phyloP scores from a whole-genome alignment of 2,888 invertebrate genomes.

The Macrosoma leucophasiata region DNA sequence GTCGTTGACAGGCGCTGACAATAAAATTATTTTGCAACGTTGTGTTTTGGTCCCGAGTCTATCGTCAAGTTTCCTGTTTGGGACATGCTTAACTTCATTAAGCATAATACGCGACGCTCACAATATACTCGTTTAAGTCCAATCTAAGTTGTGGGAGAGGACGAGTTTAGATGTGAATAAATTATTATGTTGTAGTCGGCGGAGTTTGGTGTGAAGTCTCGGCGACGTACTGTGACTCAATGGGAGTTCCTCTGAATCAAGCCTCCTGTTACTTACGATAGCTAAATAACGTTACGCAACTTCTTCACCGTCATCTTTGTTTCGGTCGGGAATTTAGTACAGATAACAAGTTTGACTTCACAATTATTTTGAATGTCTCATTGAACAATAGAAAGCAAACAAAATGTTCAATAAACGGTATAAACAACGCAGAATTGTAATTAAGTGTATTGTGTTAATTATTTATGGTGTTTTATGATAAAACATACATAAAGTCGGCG shows the following conservation, averaged over 20 bases:
- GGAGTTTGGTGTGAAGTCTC: slow-evolving; percentile 40
- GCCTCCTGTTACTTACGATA: too few species aligned
- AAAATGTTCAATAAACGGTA: too few species aligned
- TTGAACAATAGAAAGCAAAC: too few species aligned
- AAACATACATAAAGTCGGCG: too few species aligned
- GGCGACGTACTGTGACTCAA: slow-evolving; percentile 24
- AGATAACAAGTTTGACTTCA: too few species aligned
- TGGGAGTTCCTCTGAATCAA: slow-evolving; percentile 29
- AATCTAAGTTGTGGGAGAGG: slow-evolving; percentile 68
- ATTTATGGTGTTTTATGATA: too few species aligned
- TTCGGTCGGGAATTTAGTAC: too few species aligned
- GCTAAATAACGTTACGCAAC: too few species aligned
- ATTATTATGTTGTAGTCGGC: slow-evolving; percentile 65
- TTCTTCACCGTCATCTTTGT: too few species aligned
- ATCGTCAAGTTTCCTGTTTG: slow-evolving; percentile 49
- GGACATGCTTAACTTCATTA: slow-evolving; percentile 72
- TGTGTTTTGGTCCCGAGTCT: slow-evolving; percentile 44
- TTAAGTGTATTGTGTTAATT: too few species aligned
- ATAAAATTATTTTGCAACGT: slow-evolving; percentile 23
- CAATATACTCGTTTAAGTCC: slow-evolving; percentile 73
- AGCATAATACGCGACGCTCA: slow-evolving; percentile 65
- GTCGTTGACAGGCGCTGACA: slow-evolving; percentile 20
- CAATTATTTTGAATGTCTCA: too few species aligned
- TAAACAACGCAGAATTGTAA: too few species aligned
- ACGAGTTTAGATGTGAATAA: slow-evolving; percentile 71